Base-by-base conservation (phyloP, 2,888 invertebrate species). In the Blera fallax region DNA sequence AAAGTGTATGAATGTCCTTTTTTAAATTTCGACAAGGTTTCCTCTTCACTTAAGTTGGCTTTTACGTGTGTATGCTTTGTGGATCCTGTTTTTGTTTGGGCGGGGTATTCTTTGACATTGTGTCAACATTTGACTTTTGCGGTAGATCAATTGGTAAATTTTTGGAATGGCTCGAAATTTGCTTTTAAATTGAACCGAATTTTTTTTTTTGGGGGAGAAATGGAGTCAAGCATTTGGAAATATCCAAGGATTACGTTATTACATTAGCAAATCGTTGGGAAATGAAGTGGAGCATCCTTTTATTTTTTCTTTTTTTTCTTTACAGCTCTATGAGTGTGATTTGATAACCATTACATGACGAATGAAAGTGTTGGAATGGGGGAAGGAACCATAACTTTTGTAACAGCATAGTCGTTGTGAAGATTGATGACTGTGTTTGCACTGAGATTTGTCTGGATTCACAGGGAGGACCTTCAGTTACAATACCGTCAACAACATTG, bases 341-440 rank as follows among this genome's bases (percentile, higher is more conserved):
- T 84, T 67, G 69, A 79, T 69, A 77, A 77, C 45, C 67, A 43
- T 67, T 67, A 45, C 58, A 37, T 1, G 24, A n/a, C n/a, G 45
- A 16, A 24, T 32, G 60, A n/a, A 21, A 37, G 10, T 24, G 24
- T 14, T 27, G 8, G 1, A 4, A 11, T 1, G 10, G 0, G 29
- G 29, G 11, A 45, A 21, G 3, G 27, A 50, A 11, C 43, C 32
- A 69, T 62, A 52, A 62, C 60, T 67, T 78, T 70, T 60, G 78
- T 52, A 64, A 27, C 50, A 69, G 37, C 60, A 62, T 80, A 56
- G 64, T 64, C 62, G 69, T 48, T 65, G 29, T 52, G 70, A 84
- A 84, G 84, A 84, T 84, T 84, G 84, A 84, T 84, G 74, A 74
- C 80, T 80, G 52, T 76, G 84, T 80, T 80, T 80, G 79, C 69